Conservation (phyloP, 2,888 invertebrate species). For the Lasioglossum zephyrum region DNA sequence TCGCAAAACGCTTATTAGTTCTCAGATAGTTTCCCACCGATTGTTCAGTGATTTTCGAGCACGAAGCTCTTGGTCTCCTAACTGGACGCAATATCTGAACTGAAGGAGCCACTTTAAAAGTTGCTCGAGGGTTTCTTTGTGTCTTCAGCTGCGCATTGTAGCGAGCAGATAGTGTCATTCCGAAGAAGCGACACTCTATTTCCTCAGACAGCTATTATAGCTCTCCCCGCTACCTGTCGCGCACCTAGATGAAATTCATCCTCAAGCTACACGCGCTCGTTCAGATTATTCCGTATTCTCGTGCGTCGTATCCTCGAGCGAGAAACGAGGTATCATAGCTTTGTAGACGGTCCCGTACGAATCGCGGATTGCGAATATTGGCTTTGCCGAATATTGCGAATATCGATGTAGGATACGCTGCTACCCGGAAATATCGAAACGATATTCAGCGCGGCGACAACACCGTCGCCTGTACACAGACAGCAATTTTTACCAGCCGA, state of each 20-base stretch:
- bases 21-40: not conserved
- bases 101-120: not conserved
- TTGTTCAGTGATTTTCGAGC: too few species aligned
- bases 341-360: constrained; percentile 29
- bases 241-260: not conserved
- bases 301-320: not conserved
- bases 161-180: not conserved
- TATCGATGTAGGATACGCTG: constrained; percentile 30
- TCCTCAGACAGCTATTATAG: not conserved
- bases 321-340: constrained; percentile 5
- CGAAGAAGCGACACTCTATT: not conserved
- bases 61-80: too few species aligned
- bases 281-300: constrained; percentile 15
- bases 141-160: not conserved
- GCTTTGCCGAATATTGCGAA: constrained; percentile 31
- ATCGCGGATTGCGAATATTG: constrained; percentile 38
- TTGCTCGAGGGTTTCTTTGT: not conserved
- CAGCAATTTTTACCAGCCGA: not conserved
- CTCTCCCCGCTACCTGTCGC: not conserved
- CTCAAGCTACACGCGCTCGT: not conserved
- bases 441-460: constrained; percentile 18
- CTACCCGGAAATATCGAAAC: constrained; percentile 49
- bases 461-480: not conserved
- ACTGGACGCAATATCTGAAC: not conserved
- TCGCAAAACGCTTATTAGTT: too few species aligned